phyloP scores from a whole-genome alignment of 2,113 vertebrate species.

The Laticauda colubrina region DNA sequence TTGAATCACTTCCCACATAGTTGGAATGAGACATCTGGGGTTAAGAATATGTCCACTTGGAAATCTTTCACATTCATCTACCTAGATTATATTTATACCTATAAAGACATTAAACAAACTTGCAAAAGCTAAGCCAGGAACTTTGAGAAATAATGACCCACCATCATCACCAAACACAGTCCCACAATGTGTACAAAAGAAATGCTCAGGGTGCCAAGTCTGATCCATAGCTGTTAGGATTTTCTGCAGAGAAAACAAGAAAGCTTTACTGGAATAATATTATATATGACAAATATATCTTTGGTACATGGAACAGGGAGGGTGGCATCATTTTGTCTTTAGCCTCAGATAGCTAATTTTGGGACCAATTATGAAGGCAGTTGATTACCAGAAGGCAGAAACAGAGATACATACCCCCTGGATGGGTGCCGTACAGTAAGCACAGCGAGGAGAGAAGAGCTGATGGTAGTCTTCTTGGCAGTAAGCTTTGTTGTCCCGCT shows the following conservation, averaged over 20 bases:
- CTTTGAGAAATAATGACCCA: constrained; percentile 39
- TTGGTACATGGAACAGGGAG: background rate
- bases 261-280: rapidly evolving
- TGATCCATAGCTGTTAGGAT: constrained; percentile 87
- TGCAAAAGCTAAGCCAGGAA: background rate
- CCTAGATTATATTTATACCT: background rate
- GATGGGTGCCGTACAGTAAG: constrained; percentile 83
- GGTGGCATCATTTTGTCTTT: background rate
- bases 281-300: background rate
- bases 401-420: constrained; percentile 71
- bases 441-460: constrained; percentile 81
- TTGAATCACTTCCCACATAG: background rate
- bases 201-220: constrained; percentile 93
- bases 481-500: constrained; percentile 77
- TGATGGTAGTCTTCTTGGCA: constrained; percentile 84
- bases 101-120: background rate
- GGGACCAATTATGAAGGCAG: background rate
- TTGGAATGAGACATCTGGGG: background rate
- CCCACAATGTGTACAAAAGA: constrained; percentile 89
- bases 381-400: rapidly evolving
- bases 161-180: constrained; percentile 80
- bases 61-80: background rate
- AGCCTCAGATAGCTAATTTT: background rate
- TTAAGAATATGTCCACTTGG: background rate
- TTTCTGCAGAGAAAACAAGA: constrained; percentile 67